Base-by-base conservation (phyloP, 2,888 invertebrate genomes). In the Cryptus armator region DNA sequence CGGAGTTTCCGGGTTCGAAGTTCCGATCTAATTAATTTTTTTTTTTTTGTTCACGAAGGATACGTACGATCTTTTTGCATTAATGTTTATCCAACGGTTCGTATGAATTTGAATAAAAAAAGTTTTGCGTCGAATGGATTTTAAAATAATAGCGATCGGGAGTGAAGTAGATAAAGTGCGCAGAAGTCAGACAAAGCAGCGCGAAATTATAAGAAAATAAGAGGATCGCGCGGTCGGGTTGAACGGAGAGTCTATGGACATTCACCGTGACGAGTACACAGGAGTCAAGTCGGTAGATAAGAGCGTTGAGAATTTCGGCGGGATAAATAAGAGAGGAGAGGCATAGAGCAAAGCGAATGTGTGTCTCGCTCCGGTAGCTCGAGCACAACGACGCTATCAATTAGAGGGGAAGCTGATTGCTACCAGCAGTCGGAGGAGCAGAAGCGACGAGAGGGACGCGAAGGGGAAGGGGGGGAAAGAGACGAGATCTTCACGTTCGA, bases 401-500 rank as follows among this genome's bases (percentile, higher is more conserved):
- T 82, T 84, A 71, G 66, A 75, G 51, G 66, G 66, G 79, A 82
- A 83, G 64, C 74, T 77, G 51, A 77, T 83, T 82, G 66, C 51
- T 76, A 71, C 71, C 48, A 82, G 68, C 51, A 14, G 46, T 44
- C 46, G 68, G 14, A 43, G 68, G 10, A 37, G 43, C 29, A 66
- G 75, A 51, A 53, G 62, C 24, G 59, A 44, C 66, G 66, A 59
- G 68, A 74, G 51, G 56, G 48, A 56, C 32, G 10, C 16, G 51
- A 14, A 43, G 48, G 37, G 62, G 67, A 19, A 70, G 24, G 37
- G 71, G 64, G 56, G 48, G 62, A 72, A 44, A 32, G 76, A 51
- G 59, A 44, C 66, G 59, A 86, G 82, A 77, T 77, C 68, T 87
- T 86, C 81, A 77, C 86, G 86, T 87, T 84, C 72, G 84, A 84